These are phyloP conservation scores for Danio jaintianensis DNA, from an alignment of 2,797 vertebrate species.

Conservation along the genomic window DNA sequence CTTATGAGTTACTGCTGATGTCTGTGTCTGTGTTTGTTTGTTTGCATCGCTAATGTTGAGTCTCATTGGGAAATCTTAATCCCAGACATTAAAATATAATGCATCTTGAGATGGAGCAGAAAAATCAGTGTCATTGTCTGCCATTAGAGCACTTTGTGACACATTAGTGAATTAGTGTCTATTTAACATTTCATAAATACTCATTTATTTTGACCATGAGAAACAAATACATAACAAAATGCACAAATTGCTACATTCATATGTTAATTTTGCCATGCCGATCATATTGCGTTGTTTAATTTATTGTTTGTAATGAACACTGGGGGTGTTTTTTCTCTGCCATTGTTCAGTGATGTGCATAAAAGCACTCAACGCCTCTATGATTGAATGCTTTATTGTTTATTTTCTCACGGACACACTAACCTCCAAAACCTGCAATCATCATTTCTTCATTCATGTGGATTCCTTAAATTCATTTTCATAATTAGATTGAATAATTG, in stretches of 20 bases:
- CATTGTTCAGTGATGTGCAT: conserved; percentile 25
- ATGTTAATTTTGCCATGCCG: background rate
- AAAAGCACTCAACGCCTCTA: conserved; percentile 34
- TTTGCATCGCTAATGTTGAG: background rate
- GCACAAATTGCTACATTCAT: background rate
- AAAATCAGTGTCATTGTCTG: background rate
- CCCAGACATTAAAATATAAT: conserved; percentile 4
- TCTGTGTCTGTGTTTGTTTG: background rate
- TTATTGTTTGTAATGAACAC: conserved; percentile 42
- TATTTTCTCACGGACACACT: background rate
- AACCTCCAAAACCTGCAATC: conserved; percentile 32
- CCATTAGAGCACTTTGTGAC: conserved; percentile 1
- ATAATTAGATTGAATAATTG: conserved; percentile 37
- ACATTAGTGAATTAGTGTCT: background rate
- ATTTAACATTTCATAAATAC: background rate
- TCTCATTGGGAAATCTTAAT: background rate
- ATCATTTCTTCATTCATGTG: conserved; percentile 24
- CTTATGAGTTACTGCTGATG: conserved; percentile 9
- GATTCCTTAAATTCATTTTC: conserved; percentile 18
- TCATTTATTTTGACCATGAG: background rate
- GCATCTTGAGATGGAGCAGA: background rate
- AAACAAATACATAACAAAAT: background rate
- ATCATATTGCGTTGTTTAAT: conserved; percentile 17
- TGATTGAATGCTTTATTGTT: conserved; percentile 21
- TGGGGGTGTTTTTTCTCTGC: conserved; percentile 19